Conservation (phyloP, 2,113 vertebrate genomes). For the Amblyornis subalaris region DNA sequence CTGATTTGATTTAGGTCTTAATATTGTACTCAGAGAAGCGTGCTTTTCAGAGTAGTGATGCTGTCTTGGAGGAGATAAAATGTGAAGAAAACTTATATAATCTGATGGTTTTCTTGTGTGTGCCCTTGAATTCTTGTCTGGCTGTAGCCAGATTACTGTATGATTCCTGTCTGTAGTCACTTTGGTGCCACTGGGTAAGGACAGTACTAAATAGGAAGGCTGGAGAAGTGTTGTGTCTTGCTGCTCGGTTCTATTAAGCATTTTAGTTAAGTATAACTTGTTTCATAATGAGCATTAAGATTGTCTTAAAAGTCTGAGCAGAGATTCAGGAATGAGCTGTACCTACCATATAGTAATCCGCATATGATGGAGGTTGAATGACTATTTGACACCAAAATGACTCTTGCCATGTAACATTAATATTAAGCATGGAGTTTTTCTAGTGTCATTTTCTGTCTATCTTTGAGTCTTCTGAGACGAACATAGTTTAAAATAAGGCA, state of each 20-base stretch:
- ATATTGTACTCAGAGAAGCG: background rate
- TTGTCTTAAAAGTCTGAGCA: constrained; percentile 2
- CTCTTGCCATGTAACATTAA: constrained; percentile 44
- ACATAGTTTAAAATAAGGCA: background rate
- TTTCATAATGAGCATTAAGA: background rate
- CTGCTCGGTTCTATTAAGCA: constrained; percentile 37
- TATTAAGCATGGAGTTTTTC: constrained; percentile 44
- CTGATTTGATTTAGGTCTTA: constrained; percentile 36
- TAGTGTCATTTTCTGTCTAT: constrained; percentile 48
- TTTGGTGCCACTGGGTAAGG: constrained; percentile 22
- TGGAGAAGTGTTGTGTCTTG: background rate
- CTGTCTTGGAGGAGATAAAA: constrained; percentile 3
- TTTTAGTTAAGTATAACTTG: background rate
- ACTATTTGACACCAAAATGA: constrained; percentile 29
- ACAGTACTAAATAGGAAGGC: background rate
- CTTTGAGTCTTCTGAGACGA: constrained; percentile 44
- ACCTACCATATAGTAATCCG: constrained; percentile 69
- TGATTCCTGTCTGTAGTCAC: constrained; percentile 1
- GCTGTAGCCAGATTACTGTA: background rate
- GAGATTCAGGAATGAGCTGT: constrained; percentile 54
- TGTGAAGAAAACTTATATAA: constrained; percentile 32
- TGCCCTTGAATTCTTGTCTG: constrained; percentile 13
- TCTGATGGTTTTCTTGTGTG: constrained; percentile 16
- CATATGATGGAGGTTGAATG: constrained; percentile 63
- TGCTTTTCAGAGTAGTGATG: constrained; percentile 25